Evolutionary conservation across 2,797 vertebrate genomes (phyloP).

Genomic region (Thunnus albacares): DNA sequence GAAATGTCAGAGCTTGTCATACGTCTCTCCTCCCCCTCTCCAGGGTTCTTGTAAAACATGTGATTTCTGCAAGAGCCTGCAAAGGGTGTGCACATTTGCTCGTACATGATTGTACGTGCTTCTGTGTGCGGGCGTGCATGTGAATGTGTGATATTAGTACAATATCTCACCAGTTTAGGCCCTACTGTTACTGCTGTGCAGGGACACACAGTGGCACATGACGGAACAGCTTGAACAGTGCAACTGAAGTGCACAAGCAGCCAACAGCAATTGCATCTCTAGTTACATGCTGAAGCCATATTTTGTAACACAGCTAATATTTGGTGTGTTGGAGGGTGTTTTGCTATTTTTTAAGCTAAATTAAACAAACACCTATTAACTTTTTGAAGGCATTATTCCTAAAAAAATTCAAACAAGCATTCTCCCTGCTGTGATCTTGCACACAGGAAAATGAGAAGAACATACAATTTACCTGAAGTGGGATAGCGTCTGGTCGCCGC

Average conservation of each 20-base stretch:
- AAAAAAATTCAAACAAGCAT: not conserved
- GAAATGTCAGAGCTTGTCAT: slow-evolving; percentile 81
- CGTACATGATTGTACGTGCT: not conserved
- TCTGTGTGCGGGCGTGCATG: slow-evolving; percentile 7
- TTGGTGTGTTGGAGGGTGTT: not conserved
- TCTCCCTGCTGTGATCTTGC: slow-evolving; percentile 9
- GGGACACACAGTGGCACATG: slow-evolving; percentile 72
- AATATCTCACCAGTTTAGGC: slow-evolving; percentile 66
- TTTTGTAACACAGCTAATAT: slow-evolving; percentile 31
- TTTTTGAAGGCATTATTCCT: not conserved
- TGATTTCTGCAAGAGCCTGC: slow-evolving; percentile 65
- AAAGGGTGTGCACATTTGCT: slow-evolving; percentile 7
- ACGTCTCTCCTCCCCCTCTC: slow-evolving; percentile 64
- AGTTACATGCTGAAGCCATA: slow-evolving; percentile 41
- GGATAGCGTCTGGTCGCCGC: too few relatives aligned
- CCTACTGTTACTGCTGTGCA: slow-evolving; percentile 66
- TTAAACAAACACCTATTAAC: not conserved
- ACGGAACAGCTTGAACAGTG: slow-evolving; percentile 72
- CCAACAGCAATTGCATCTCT: slow-evolving; percentile 53
- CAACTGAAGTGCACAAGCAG: slow-evolving; percentile 51
- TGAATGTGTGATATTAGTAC: slow-evolving; percentile 39
- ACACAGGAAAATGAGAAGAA: slow-evolving; percentile 22
- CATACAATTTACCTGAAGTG: slow-evolving; percentile 63
- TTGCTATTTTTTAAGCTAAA: slow-evolving; percentile 8
- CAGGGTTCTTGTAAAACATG: slow-evolving; percentile 79